Evolutionary conservation across 2,113 vertebrate species (phyloP).

Genomic region (Globicephala melas): DNA sequence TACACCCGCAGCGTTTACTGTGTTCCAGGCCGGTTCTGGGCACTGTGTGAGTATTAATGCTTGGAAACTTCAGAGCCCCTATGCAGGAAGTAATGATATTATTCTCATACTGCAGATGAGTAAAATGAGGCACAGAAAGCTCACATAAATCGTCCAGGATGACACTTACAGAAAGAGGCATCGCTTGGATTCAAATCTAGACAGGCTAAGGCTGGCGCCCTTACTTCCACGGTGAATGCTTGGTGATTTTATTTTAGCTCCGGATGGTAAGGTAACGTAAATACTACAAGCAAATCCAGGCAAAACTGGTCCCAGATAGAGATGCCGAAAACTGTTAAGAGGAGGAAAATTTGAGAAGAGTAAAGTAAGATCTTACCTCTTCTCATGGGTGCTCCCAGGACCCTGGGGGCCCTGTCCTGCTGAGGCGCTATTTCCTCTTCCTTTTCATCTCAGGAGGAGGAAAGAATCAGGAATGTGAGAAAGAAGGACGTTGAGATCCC

Average conservation of each 20-base stretch:
- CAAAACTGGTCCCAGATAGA: rapidly evolving
- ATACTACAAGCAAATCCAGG: rapidly evolving
- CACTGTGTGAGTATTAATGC: rapidly evolving
- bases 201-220: rapidly evolving
- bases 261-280: rapidly evolving
- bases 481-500: rapidly evolving
- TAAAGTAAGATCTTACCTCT: rapidly evolving
- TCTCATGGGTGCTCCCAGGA: rapidly evolving
- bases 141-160: rapidly evolving
- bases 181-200: rapidly evolving
- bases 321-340: rapidly evolving
- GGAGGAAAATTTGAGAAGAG: rapidly evolving
- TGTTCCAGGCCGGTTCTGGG: rapidly evolving
- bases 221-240: too few relatives aligned
- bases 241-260: too few relatives aligned
- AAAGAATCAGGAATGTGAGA: neutral
- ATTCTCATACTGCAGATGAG: rapidly evolving
- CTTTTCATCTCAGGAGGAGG: rapidly evolving
- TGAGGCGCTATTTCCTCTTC: rapidly evolving
- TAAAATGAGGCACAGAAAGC: neutral
- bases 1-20: rapidly evolving
- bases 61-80: neutral
- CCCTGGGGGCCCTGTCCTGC: rapidly evolving
- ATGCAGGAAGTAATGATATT: rapidly evolving
- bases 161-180: rapidly evolving